Percentiles rank a stretch among this genome's conserved stretches.
These are phyloP conservation scores for Grallaria varia DNA, from an alignment of 2,113 vertebrate species.

Conservation along the genomic window DNA sequence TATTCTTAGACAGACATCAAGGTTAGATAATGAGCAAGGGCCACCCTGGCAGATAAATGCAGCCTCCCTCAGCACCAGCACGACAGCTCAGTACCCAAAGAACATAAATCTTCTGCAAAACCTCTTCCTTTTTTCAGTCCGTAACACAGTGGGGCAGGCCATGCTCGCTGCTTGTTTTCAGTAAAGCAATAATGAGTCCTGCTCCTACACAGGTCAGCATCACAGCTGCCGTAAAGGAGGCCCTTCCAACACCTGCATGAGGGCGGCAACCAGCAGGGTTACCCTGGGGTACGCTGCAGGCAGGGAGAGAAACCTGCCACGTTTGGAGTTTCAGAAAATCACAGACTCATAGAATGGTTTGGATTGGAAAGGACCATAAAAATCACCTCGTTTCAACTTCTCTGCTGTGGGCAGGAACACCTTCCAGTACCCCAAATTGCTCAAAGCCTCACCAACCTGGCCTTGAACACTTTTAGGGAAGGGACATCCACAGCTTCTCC, in stretches of 20 bases:
- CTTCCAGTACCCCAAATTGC: neutral
- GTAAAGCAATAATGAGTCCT: neutral
- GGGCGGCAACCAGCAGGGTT: neutral
- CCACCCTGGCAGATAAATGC: neutral
- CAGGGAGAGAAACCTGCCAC: neutral
- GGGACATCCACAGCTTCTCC: neutral
- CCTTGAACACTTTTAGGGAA: neutral
- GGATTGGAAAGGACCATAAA: neutral
- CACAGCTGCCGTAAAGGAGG: neutral
- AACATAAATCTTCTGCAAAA: neutral
- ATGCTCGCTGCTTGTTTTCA: neutral
- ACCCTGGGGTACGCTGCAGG: accelerated
- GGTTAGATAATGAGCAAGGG: neutral
- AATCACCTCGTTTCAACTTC: neutral
- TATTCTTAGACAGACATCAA: neutral
- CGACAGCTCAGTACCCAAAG: neutral
- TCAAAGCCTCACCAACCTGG: neutral
- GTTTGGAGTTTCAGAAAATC: neutral
- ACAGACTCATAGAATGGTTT: neutral
- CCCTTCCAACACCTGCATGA: neutral
- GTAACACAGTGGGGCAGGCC: neutral
- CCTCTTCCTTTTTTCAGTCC: neutral
- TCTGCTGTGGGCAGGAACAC: neutral
- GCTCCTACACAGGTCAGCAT: neutral
- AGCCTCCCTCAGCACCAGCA: neutral